Base-by-base conservation (phyloP, 2,888 invertebrate species). In the Acronicta aceris region DNA sequence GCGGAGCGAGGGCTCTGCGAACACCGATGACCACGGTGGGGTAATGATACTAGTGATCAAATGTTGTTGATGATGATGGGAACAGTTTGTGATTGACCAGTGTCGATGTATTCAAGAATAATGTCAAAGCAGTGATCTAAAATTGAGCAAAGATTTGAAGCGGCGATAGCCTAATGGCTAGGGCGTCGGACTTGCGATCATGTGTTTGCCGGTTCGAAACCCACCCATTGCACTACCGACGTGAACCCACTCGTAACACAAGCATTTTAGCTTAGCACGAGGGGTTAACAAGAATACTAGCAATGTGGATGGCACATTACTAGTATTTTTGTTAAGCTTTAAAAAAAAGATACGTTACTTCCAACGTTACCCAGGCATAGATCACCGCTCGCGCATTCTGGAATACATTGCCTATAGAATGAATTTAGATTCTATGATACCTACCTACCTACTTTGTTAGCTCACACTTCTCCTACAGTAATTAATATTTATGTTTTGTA, bases 1-100 rank as follows among this genome's bases (percentile, higher is more conserved):
- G 95, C 90, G 84, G 95, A 95, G 78, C 95, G 93, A 76, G 95
- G 95, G 82, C 95, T 95, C 95, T 95, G 95, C 81, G 90, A 94
- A 92, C 79, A 86, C 80, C 80, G 64, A 48, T 49, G 51, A 59
- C 60, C 53, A 65, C 62, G 63, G 63, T 55, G 67, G 53, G 50
- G 45, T 58, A 49, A 72, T 61, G 45, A 48, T 57, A 59, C 58
- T 49, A 48, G 33, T 62, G 53, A 65, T 53, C 59, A 62, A 54
- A 55, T 45, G 57, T 43, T 15, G 16, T 15, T 48, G 43, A 52
- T 45, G 53, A 52, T 45, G 53, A 43, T 45, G 53, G 53, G 45
- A 21, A 27, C n/a, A 1, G 27, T 38, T 21, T 13, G 6, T 21
- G 21, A 6, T 12, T 4, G 17, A 48, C 33, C 33, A 33, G 10